Evolutionary conservation across 2,888 invertebrate species (phyloP).

Genomic region (Dorcus parallelipipedus): DNA sequence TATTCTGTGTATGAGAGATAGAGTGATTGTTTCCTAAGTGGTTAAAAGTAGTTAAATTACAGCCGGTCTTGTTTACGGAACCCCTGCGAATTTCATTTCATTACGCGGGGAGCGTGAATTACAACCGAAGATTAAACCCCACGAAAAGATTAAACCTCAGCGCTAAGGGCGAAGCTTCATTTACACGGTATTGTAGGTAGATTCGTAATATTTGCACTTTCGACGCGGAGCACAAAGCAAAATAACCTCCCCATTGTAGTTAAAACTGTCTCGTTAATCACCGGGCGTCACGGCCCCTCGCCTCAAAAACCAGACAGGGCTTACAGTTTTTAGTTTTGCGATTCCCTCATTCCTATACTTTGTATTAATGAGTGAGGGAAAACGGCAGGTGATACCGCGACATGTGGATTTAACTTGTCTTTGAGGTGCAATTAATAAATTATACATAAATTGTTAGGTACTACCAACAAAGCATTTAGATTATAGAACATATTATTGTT

Average conservation of each 20-base stretch:
- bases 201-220: slow-evolving; percentile 27
- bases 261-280: slow-evolving; percentile 16
- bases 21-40: no score
- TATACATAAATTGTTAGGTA: background rate
- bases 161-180: slow-evolving; percentile 20
- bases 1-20: no score
- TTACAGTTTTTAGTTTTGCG: background rate
- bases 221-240: slow-evolving; percentile 22
- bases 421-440: background rate
- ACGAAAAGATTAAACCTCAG: no score
- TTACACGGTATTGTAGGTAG: slow-evolving; percentile 30
- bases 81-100: no score
- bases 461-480: background rate
- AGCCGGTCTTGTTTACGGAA: no score
- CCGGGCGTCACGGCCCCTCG: background rate
- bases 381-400: no score
- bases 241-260: slow-evolving; percentile 27
- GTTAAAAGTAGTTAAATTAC: no score
- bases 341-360: background rate
- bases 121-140: no score
- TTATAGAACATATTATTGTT: background rate
- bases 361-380: background rate
- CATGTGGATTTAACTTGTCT: no score
- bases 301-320: background rate
- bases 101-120: no score